Conservation (phyloP, 37 sponge, comb jelly and placozoan species). For the Agelas oroides region DNA sequence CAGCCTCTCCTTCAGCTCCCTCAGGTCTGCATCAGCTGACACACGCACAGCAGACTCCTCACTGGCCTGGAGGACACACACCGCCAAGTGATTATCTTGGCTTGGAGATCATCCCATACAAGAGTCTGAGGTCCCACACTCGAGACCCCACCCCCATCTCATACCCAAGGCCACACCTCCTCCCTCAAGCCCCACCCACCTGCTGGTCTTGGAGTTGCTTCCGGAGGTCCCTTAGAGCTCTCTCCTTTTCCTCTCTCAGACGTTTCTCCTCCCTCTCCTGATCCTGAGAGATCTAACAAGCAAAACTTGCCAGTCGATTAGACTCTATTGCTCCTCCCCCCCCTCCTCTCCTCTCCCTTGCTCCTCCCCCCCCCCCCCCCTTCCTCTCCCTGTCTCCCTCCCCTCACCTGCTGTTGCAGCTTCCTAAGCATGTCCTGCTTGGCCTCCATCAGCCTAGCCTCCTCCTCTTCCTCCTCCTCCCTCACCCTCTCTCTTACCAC, state of each 20-base stretch:
- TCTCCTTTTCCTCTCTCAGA: slow-evolving; percentile 23
- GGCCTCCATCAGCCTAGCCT: slow-evolving; percentile 62
- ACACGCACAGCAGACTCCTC: slow-evolving; percentile 9
- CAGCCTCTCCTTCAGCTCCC: slow-evolving; percentile 11
- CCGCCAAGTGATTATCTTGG: no score
- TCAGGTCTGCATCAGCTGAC: not conserved
- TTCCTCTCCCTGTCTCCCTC: not conserved
- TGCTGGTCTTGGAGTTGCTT: slow-evolving; percentile 32
- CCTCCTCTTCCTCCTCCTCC: slow-evolving; percentile 22
- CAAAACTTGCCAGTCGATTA: slow-evolving; percentile 35
- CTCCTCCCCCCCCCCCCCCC: not conserved
- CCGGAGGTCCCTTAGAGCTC: not conserved
- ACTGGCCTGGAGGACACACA: not conserved
- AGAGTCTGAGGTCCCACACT: no score
- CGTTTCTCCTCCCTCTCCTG: slow-evolving; percentile 28
- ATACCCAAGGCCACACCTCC: no score
- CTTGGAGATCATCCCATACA: no score
- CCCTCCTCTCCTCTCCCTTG: not conserved
- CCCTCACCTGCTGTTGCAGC: slow-evolving; percentile 61
- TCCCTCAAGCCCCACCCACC: not conserved
- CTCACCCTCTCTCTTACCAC: not conserved
- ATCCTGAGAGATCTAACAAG: slow-evolving; percentile 82
- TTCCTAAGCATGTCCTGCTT: slow-evolving; percentile 63
- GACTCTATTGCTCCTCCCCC: slow-evolving; percentile 19
- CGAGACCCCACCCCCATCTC: no score